Conservation (phyloP, 2,888 invertebrate genomes). For the Agrypnus murinus region DNA sequence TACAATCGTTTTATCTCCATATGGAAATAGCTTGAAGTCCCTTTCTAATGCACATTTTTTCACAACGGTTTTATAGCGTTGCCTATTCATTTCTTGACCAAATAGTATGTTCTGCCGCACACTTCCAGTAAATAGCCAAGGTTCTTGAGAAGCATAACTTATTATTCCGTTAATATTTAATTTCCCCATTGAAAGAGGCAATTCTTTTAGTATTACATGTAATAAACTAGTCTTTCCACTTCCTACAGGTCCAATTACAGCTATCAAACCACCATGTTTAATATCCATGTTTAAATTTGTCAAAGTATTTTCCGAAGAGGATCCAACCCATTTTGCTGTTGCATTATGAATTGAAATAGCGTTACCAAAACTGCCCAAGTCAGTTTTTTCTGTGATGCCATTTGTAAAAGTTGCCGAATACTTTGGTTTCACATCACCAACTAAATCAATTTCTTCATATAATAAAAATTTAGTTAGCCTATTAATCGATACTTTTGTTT, state of each 20-base stretch:
- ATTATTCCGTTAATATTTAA: slow-evolving; percentile 77
- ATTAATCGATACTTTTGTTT: slow-evolving; percentile 76
- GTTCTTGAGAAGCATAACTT: slow-evolving; percentile 87
- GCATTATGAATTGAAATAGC: slow-evolving; percentile 70
- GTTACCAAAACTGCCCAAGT: too few relatives aligned
- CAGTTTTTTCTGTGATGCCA: background rate
- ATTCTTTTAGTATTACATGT: slow-evolving; percentile 82
- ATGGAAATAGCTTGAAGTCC: slow-evolving; percentile 82
- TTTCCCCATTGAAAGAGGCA: slow-evolving; percentile 77
- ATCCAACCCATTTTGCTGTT: slow-evolving; percentile 73
- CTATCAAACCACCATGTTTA: slow-evolving; percentile 70
- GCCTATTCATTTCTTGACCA: slow-evolving; percentile 81
- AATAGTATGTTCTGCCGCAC: too few relatives aligned
- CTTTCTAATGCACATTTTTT: slow-evolving; percentile 80
- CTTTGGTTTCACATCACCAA: slow-evolving; percentile 59
- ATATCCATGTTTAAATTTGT: slow-evolving; percentile 71
- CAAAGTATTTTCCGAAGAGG: slow-evolving; percentile 71
- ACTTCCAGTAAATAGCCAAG: slow-evolving; percentile 89
- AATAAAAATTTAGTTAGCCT: slow-evolving; percentile 77
- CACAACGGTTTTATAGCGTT: slow-evolving; percentile 78
- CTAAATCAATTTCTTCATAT: slow-evolving; percentile 75
- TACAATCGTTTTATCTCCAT: slow-evolving; percentile 85
- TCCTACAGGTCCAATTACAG: slow-evolving; percentile 82
- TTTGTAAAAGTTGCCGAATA: background rate
- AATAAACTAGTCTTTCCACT: slow-evolving; percentile 79